Percentiles rank a stretch among this genome's conserved stretches.
phyloP scores from a whole-genome alignment of 2,888 invertebrate genomes.

The Hemithea aestivaria region DNA sequence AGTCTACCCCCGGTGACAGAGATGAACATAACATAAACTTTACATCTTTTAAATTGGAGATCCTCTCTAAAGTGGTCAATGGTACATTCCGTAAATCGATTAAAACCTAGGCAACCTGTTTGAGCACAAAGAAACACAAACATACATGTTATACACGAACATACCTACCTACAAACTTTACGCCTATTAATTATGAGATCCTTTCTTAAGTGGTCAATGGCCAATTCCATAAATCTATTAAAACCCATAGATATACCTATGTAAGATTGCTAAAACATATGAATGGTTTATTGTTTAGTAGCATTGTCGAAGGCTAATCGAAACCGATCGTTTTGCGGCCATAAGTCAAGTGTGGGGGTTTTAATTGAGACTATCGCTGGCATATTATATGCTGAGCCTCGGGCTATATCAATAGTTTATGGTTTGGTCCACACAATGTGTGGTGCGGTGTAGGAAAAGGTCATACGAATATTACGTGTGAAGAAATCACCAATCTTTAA shows the following conservation, averaged over 20 bases:
- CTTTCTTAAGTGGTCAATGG: conserved; percentile 14
- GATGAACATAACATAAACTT: no score
- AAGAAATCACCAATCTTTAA: no score
- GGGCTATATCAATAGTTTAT: conserved; percentile 39
- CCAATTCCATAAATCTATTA: conserved; percentile 31
- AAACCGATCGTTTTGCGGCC: conserved; percentile 71
- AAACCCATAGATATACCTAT: no score
- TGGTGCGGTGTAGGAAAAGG: not conserved
- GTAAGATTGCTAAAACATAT: conserved; percentile 32
- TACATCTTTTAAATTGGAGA: no score
- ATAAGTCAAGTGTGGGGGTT: conserved; percentile 63
- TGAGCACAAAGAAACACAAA: no score
- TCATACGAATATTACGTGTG: no score
- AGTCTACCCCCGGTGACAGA: no score
- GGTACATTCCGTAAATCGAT: no score
- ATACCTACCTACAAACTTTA: conserved; percentile 3
- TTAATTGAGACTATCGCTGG: conserved; percentile 68
- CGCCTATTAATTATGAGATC: conserved; percentile 1
- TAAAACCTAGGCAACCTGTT: no score
- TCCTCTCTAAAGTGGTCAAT: no score
- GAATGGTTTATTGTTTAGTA: conserved; percentile 63
- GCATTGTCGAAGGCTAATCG: conserved; percentile 68
- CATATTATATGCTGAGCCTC: conserved; percentile 48
- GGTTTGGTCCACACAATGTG: conserved; percentile 16
- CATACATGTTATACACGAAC: no score